Conservation (phyloP, 2,888 invertebrate species). For the Andrena bicolor region DNA sequence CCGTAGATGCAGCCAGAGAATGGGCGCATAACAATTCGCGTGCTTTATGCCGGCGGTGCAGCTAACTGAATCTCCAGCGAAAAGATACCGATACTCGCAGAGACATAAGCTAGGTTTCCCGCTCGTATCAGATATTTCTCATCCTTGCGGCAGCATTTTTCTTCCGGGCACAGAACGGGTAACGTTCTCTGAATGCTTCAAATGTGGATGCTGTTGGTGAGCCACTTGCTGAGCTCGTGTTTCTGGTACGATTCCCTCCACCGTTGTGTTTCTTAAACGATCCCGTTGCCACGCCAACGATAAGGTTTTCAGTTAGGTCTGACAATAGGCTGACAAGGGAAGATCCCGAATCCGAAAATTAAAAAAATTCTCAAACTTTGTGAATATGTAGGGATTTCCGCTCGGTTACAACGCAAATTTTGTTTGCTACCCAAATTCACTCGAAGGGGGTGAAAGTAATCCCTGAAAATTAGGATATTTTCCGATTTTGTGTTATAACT, state of each 20-base stretch:
- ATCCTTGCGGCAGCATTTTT: slow-evolving; percentile 48
- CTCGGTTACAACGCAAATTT: too few relatives aligned
- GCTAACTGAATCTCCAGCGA: slow-evolving; percentile 57
- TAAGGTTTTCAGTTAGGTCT: not conserved
- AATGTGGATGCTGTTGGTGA: slow-evolving; percentile 9
- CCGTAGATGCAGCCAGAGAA: slow-evolving; percentile 41
- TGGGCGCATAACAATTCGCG: slow-evolving; percentile 66
- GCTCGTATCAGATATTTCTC: slow-evolving; percentile 57
- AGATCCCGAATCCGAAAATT: too few relatives aligned
- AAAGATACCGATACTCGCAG: slow-evolving; percentile 47
- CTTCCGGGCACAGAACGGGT: slow-evolving; percentile 5
- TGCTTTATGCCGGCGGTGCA: slow-evolving; percentile 47
- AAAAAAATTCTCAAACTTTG: too few relatives aligned
- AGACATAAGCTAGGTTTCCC: slow-evolving; percentile 50
- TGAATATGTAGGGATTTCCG: too few relatives aligned
- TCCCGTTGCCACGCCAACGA: not conserved
- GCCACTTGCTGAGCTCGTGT: not conserved
- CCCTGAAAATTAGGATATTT: too few relatives aligned
- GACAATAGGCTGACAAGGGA: not conserved
- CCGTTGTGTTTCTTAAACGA: not conserved
- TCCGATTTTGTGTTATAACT: too few relatives aligned
- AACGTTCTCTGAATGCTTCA: slow-evolving; percentile 39
- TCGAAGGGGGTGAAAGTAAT: too few relatives aligned
- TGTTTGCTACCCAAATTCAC: too few relatives aligned
- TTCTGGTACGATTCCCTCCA: not conserved